Conservation (phyloP, 2,888 invertebrate species). For the Drosophila kokeensis region DNA sequence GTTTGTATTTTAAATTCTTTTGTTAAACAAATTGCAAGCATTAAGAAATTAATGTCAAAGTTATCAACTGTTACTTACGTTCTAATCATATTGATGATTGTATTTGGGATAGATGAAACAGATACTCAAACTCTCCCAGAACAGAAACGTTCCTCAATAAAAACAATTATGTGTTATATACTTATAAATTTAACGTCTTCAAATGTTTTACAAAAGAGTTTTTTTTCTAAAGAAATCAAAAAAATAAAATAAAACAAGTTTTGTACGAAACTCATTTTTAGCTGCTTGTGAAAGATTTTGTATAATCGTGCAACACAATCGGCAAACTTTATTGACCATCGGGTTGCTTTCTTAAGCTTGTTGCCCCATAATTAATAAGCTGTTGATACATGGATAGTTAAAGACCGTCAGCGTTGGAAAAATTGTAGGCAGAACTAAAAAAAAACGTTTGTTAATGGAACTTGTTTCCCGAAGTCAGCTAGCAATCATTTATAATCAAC, state of each 20-base stretch:
- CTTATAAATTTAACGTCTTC: slow-evolving; percentile 8
- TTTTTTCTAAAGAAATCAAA: background rate
- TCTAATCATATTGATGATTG: slow-evolving; percentile 11
- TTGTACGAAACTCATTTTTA: slow-evolving; percentile 12
- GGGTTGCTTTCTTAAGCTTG: slow-evolving; percentile 26
- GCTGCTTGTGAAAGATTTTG: slow-evolving; percentile 11
- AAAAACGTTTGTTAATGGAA: slow-evolving; percentile 12
- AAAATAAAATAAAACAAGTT: slow-evolving; percentile 21
- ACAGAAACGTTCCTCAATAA: slow-evolving; percentile 8
- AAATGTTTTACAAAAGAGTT: slow-evolving; percentile 4
- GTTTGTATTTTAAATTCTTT: slow-evolving; percentile 22
- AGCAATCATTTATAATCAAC: slow-evolving; percentile 22
- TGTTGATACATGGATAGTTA: slow-evolving; percentile 4
- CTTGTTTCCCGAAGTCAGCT: background rate
- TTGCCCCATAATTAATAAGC: slow-evolving; percentile 24
- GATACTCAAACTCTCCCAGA: slow-evolving; percentile 8
- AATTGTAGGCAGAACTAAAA: background rate
- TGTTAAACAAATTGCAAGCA: slow-evolving; percentile 34
- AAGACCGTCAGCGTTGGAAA: background rate
- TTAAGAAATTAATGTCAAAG: slow-evolving; percentile 25
- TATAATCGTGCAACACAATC: slow-evolving; percentile 24
- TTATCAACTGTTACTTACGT: slow-evolving; percentile 7
- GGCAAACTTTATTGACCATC: slow-evolving; percentile 42
- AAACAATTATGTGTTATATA: background rate
- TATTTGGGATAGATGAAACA: slow-evolving; percentile 8